Evolutionary conservation across 2,113 vertebrate genomes (phyloP).

Genomic region (Amazona guildingii): DNA sequence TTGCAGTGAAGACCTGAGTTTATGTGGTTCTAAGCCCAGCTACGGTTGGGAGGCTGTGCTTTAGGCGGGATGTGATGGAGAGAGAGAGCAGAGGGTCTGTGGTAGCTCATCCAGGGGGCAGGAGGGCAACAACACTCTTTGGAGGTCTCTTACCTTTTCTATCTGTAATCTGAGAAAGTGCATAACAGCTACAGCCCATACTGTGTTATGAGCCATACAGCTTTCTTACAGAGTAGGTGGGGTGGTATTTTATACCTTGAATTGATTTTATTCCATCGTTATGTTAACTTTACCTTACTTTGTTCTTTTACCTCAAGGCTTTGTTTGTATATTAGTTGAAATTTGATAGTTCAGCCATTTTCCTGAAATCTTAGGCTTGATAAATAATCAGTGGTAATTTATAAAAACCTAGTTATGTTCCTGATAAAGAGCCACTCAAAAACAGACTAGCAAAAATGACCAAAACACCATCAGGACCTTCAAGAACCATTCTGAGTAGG

Average conservation of each 20-base stretch:
- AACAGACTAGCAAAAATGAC: background rate
- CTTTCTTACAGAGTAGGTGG: background rate
- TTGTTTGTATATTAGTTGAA: background rate
- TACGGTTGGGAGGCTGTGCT: background rate
- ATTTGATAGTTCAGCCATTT: background rate
- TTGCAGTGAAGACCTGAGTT: background rate
- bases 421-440: background rate
- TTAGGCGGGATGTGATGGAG: accelerated
- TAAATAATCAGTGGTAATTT: background rate
- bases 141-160: background rate
- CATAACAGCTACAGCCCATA: background rate
- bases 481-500: background rate
- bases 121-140: background rate
- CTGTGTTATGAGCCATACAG: background rate
- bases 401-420: background rate
- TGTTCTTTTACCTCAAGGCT: background rate
- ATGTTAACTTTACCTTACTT: background rate
- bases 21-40: background rate
- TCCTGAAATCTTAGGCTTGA: background rate
- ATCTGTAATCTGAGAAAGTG: background rate
- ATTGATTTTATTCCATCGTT: background rate
- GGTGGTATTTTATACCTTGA: background rate
- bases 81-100: background rate
- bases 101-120: background rate
- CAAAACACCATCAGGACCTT: background rate